phyloP scores from a whole-genome alignment of 2,797 vertebrate genomes.

The Setipinna tenuifilis region DNA sequence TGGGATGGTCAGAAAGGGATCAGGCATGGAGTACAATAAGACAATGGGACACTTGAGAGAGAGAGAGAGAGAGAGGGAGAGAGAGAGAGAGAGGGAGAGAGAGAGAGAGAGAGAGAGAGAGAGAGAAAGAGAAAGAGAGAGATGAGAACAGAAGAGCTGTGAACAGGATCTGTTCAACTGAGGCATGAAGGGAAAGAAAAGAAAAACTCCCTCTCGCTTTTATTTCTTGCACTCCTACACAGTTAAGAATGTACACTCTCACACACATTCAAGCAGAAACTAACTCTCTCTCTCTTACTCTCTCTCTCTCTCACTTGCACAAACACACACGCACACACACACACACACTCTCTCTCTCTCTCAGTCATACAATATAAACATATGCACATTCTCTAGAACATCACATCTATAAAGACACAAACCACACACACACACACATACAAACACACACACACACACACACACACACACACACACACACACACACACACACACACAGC shows the following conservation, averaged over 20 bases:
- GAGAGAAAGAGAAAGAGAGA: background rate
- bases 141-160: background rate
- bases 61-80: background rate
- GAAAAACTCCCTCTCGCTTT: background rate
- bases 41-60: background rate
- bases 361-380: too few species aligned
- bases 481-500: background rate
- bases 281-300: conserved; percentile 1
- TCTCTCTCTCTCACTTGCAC: conserved; percentile 41
- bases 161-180: background rate
- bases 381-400: too few species aligned
- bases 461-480: background rate
- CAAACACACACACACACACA: conserved; percentile 5
- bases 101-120: background rate
- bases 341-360: background rate
- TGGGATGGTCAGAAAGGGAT: background rate
- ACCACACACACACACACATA: conserved; percentile 17
- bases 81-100: background rate
- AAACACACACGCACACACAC: conserved; percentile 27
- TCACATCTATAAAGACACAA: too few species aligned
- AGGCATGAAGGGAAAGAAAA: background rate
- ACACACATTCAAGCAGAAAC: background rate
- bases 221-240: conserved; percentile 5
- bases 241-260: background rate
- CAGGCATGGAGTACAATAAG: background rate